Evolutionary conservation across 2,888 invertebrate genomes (phyloP).

Genomic region (Copidosoma aretas): DNA sequence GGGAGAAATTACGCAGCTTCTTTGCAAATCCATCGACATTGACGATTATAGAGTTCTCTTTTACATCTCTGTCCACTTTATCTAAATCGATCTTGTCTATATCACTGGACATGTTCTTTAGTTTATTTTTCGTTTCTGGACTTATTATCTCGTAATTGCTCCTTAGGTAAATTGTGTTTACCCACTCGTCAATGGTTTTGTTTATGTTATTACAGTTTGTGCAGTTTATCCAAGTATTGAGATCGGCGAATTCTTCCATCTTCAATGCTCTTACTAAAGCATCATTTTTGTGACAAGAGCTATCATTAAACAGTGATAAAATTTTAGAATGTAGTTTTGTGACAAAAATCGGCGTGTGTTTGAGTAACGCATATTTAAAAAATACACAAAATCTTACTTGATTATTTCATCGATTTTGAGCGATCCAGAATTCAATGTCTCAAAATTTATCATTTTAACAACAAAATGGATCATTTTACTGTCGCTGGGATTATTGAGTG

Average conservation of each 20-base stretch:
- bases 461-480: not conserved
- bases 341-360: no score
- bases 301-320: not conserved
- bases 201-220: not conserved
- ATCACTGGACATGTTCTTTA: not conserved
- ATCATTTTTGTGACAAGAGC: not conserved
- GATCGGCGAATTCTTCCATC: not conserved
- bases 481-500: not conserved
- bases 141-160: not conserved
- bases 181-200: not conserved
- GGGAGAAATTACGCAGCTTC: not conserved
- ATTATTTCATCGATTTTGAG: no score
- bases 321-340: no score
- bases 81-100: not conserved
- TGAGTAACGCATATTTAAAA: no score
- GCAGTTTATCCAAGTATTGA: not conserved
- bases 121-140: not conserved
- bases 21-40: not conserved
- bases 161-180: not conserved
- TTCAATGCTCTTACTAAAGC: not conserved
- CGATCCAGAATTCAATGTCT: no score
- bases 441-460: no score
- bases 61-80: not conserved
- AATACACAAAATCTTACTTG: no score
- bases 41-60: not conserved